Base-by-base conservation (phyloP, 2,888 invertebrate genomes). In the Mystacides longicornis region DNA sequence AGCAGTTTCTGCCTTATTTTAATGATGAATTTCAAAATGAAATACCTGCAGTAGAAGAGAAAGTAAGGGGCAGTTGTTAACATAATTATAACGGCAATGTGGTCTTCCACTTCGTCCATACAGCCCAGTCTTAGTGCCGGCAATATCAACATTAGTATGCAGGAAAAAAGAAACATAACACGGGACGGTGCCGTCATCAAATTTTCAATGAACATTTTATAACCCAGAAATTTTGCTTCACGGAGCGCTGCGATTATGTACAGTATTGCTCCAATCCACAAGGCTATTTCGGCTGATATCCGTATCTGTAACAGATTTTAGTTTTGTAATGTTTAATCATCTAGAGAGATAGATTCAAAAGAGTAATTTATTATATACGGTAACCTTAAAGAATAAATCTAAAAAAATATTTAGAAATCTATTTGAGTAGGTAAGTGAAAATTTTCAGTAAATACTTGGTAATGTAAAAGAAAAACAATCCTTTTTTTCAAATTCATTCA, bases 51-150 rank as follows among this genome's bases (percentile, higher is more conserved):
- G 72, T 97, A 99, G 75, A 97, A 98, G 52, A 98, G 76, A 70
- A 97, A 97, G 71, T 97, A 98, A 0, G 96, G 94, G 0, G 96
- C 92, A 0, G 96, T 97, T 11, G 93, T 92, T 23, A 98, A 75
- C 88, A 97, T 96, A 14, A 96, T 93, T 57, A 93, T 81, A 2
- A 97, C 89, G 1, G 93, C 92, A 1, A 96, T 81, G 59, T 91
- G 85, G 67, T 98, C 97, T 71, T 98, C 97, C 51, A 87, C 83
- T 69, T 88, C 87, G 55, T 91, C 87, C 20, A 85, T 80, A 65
- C 97, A 98, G 59, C 87, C 81, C 18, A 95, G 74, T 57, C 98
- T 77, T 51, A 97, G 71, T 57, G 89, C 86, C 11, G 96, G 91
- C 69, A 96, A 85, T 14, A 85, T 76, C 67, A 94, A 77, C 80